Conservation (phyloP, 2,113 vertebrate species). For the Cottus gobio region DNA sequence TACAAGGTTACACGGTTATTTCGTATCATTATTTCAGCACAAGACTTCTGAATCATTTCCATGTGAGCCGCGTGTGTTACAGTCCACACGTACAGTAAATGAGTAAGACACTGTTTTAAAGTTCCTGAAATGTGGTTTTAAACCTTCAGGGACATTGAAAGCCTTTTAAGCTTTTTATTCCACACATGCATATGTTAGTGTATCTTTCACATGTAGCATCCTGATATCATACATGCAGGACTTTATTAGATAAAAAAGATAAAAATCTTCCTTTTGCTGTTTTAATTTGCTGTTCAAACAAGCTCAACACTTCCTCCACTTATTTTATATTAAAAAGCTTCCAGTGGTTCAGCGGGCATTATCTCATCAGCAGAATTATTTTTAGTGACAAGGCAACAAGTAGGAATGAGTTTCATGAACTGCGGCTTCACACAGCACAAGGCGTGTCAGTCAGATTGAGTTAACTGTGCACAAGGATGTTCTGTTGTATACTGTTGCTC, state of each 20-base stretch:
- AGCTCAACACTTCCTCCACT: neutral
- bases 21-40: neutral
- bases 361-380: neutral
- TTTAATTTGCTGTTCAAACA: neutral
- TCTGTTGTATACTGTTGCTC: neutral
- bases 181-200: neutral
- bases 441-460: neutral
- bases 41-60: neutral
- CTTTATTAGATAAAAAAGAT: neutral
- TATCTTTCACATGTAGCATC: neutral
- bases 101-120: neutral
- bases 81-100: neutral
- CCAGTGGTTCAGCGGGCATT: neutral
- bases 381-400: neutral
- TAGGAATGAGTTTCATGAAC: neutral
- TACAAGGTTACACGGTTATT: neutral
- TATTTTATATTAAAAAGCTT: neutral
- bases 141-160: neutral
- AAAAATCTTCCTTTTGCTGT: neutral
- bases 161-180: neutral
- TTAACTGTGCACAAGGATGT: neutral
- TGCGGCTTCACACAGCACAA: neutral
- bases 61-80: neutral
- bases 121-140: neutral
- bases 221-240: neutral